Evolutionary conservation across 2,797 vertebrate species (phyloP), one percentile per base, ranked within the genome.

Genomic region (Fistularia tabacaria): DNA sequence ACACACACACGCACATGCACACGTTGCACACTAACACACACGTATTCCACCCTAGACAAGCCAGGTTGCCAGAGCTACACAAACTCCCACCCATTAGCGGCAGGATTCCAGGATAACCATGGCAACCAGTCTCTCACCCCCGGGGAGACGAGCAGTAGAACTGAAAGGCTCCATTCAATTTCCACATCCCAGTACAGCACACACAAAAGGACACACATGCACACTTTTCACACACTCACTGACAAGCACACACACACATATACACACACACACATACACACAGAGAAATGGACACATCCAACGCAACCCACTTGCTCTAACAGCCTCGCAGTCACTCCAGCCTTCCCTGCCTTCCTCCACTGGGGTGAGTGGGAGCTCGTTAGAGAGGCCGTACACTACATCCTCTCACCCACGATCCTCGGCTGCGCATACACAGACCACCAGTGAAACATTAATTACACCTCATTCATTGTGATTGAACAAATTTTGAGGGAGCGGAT

Each of bases 61-160:
- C 90, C 90, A 87, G 81, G 77, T 93, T 90, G 66, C 82, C 89
- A 85, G 81, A 69, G 71, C 92, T 92, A 92, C 92, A 91, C 71
- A 85, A 89, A 90, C 91, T 92, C 92, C 92, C 91, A 94, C 92
- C 93, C 84, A 92, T 92, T 94, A 92, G 91, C 91, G 90, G 92
- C 92, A 91, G 91, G 93, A 94, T 90, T 94, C 92, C 90, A 91
- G 86, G 84, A 95, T 96, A 95, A 94, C 95, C 95, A 97, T 97
- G 94, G 94, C 93, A 98, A 97, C 96, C 87, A 10, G 89, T 89
- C 91, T 93, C 90, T 92, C 93, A 93, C 91, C 89, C 91, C 91
- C 85, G 74, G 93, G 92, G 93, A 94, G 92, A 92, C 92, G 85
- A 93, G 90, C 89, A 87, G 88, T 62, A 60, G 78, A 91, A 92